Conservation (phyloP, 1,140 invertebrate species). For the Wiebesia pumilae region DNA sequence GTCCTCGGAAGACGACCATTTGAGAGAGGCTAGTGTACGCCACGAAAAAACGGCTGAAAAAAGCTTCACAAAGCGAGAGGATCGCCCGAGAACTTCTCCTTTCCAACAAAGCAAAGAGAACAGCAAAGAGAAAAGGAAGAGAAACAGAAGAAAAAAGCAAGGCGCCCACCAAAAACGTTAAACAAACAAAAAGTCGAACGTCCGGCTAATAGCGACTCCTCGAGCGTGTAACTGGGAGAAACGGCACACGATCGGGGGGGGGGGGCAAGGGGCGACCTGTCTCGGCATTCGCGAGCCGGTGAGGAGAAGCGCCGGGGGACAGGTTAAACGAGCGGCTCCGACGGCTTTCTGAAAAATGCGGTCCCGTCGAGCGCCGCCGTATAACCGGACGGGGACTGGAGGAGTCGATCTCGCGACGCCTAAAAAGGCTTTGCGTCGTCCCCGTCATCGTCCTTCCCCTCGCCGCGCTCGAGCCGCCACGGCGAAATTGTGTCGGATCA, state of each 20-base stretch:
- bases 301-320: background rate
- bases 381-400: background rate
- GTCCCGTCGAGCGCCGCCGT: background rate
- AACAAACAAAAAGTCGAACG: conserved; percentile 2
- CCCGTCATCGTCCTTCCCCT: background rate
- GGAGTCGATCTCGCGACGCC: background rate
- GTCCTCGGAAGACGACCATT: no score
- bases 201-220: conserved; percentile 2
- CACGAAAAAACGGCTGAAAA: no score
- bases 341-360: conserved; percentile 40
- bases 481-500: background rate
- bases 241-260: conserved; percentile 8
- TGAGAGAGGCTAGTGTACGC: no score
- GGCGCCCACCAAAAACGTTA: no score
- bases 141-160: background rate
- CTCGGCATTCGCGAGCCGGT: background rate
- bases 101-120: no score
- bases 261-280: conserved; percentile 1
- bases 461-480: background rate
- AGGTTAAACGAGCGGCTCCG: background rate
- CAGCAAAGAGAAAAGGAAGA: no score
- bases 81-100: no score
- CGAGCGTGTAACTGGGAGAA: conserved; percentile 7
- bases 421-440: conserved; percentile 27
- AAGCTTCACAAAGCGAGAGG: no score